Evolutionary conservation across 2,797 vertebrate genomes (phyloP).

Genomic region (Pangasius larnaudii): DNA sequence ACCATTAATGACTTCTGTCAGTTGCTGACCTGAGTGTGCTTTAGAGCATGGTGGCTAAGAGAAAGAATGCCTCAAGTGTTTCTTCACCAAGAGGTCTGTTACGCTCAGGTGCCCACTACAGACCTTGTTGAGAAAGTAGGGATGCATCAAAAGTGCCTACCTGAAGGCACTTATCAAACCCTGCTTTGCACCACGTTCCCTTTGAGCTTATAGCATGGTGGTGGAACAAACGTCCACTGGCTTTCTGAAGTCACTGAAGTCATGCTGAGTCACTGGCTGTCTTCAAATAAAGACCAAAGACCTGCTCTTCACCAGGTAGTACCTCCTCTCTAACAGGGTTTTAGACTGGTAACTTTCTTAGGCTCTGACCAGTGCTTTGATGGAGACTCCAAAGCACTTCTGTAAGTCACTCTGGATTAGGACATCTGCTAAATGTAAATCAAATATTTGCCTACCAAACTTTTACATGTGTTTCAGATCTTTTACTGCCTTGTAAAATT

Average conservation of each 20-base stretch:
- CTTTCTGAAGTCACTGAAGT: background rate
- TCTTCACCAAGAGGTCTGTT: background rate
- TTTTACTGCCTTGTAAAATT: background rate
- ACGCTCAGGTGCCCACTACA: background rate
- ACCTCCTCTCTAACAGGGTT: background rate
- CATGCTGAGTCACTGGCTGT: background rate
- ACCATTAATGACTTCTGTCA: background rate
- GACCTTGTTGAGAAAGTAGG: background rate
- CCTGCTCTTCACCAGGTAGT: too few species aligned
- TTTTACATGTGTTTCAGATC: background rate
- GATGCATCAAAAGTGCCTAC: background rate
- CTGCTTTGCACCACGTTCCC: background rate
- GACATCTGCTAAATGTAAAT: background rate
- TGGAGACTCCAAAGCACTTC: background rate
- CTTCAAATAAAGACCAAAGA: background rate
- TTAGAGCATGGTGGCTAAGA: background rate
- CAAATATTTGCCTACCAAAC: background rate
- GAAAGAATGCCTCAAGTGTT: constrained; percentile 2
- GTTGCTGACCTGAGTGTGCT: background rate
- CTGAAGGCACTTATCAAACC: background rate
- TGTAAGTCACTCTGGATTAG: background rate
- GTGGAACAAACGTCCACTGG: background rate
- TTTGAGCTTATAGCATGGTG: background rate
- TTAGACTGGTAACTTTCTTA: background rate
- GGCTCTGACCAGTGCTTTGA: background rate